Base-by-base conservation (phyloP, 2,888 invertebrate genomes). In the Caenorhabditis sinica region DNA sequence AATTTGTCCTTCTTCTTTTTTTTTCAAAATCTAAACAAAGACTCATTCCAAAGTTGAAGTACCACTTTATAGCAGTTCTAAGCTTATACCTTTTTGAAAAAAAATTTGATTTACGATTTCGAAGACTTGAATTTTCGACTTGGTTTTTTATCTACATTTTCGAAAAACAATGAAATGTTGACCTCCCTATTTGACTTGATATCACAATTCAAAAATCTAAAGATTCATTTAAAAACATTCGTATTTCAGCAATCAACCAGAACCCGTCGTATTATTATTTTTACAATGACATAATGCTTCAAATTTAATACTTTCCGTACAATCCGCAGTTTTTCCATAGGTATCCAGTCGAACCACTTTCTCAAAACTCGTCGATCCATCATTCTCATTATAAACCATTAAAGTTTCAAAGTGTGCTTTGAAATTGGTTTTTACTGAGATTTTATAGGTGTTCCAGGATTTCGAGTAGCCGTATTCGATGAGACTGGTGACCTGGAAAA, bases 371-470 rank as follows among this genome's bases (percentile, higher is more conserved):
- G 17, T 43, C 17, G 28, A 28, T 28, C 40, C 45, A 28, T 66
- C 28, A 4, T 45, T 23, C 13, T 23, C 49, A 49, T 66, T 28
- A 45, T 66, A 45, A 1, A 9, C 11, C 25, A 66, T 43, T 5
- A 66, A 23, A 25, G 65, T 66, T 43, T 66, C 45, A 17, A 66
- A 66, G 23, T 66, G 65, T 1, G 65, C 65, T 6, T 56, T 36
- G 9, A n/a, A 43, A 5, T 17, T 56, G 23, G 69, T 56, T 56
- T 36, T 56, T 0, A 56, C 69, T 13, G 56, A 56, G 1, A 71
- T 40, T 30, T 71, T 53, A 25, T 71, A 71, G 17, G 40, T 56
- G 36, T 20, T 40, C 56, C 25, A 17, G 23, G 23, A 11, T 25
- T 56, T 71, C 1, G 43, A 9, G 17, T 56, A 56, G 1, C 40